phyloP scores from a whole-genome alignment of 2,888 invertebrate species.

The Parnassius orleans region DNA sequence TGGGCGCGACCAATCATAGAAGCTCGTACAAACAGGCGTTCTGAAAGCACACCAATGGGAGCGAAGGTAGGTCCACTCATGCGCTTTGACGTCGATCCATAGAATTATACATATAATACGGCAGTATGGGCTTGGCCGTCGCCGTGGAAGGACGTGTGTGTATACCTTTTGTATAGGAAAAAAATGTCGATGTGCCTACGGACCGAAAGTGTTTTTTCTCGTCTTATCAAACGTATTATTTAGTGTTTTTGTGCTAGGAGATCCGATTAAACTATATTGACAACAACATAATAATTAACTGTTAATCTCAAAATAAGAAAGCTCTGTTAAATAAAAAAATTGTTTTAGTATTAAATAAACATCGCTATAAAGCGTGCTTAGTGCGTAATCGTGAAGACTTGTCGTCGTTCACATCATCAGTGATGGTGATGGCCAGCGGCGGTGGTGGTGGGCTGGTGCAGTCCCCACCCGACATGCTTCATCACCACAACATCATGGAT shows the following conservation, averaged over 20 bases:
- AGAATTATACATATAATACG: slow-evolving; percentile 75
- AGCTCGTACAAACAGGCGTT: slow-evolving; percentile 63
- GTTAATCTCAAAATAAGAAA: neutral
- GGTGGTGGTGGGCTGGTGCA: slow-evolving; percentile 77
- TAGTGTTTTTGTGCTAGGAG: slow-evolving; percentile 46
- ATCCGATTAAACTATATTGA: slow-evolving; percentile 29
- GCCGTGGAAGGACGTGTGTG: slow-evolving; percentile 57
- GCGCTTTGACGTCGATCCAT: slow-evolving; percentile 76
- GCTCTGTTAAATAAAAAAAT: slow-evolving; percentile 30
- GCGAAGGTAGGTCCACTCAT: slow-evolving; percentile 58
- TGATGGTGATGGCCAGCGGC: slow-evolving; percentile 77
- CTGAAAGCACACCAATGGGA: slow-evolving; percentile 55
- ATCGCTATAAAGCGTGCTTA: slow-evolving; percentile 20
- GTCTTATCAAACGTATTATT: slow-evolving; percentile 31
- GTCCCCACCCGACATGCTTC: slow-evolving; percentile 79
- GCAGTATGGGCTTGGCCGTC: slow-evolving; percentile 75
- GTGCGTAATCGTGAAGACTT: slow-evolving; percentile 10
- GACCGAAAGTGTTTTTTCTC: slow-evolving; percentile 47
- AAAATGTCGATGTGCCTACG: slow-evolving; percentile 71
- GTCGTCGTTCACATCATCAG: slow-evolving; percentile 12
- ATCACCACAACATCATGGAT: slow-evolving; percentile 76
- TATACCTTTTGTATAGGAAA: slow-evolving; percentile 51
- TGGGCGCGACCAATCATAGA: slow-evolving; percentile 53
- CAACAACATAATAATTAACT: neutral
- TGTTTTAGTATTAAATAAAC: neutral